Base-by-base conservation (phyloP, 2,888 invertebrate genomes). In the Embidobia sp. region DNA sequence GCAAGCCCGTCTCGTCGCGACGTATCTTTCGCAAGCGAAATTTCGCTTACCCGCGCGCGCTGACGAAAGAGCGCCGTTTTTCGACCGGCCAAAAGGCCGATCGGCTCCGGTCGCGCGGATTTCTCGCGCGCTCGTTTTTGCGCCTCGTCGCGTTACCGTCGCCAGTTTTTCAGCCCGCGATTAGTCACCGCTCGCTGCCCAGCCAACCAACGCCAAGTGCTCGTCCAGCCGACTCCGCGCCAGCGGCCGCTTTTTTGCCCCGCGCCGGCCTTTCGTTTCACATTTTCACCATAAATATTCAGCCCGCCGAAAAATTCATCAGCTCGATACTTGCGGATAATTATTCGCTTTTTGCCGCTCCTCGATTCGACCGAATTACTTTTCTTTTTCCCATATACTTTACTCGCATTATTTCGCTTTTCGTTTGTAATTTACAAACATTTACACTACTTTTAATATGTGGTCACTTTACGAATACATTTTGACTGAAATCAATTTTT, bases 151-250 rank as follows among this genome's bases (percentile, higher is more conserved):
- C 37, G 46, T 53, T 37, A 53, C 46, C 70, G 63, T 61, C 55
- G 70, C 46, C 49, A 51, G 42, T 61, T 73, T 73, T 73, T 73
- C 57, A 61, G 70, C 61, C 55, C 57, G 19, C 64, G 73, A 73
- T 73, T 73, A 73, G 73, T 73, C 73, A 73, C 73, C 57, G 49
- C 49, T 10, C 42, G 51, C n/a, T n/a, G n/a, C n/a, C n/a, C n/a
- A n/a, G n/a, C n/a, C n/a, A n/a, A n/a, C n/a, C n/a, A n/a, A n/a
- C n/a, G 49, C 48, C 63, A 35, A 35, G 70, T 53, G 40, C 31
- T 53, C 26, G 40, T 29, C 29, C 55, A 18, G n/a, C n/a, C 22
- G 33, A 19, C 42, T 18, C 40, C 4, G 31, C 49, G 33, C 8
- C 26, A 26, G 26, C 53, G 53, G 16, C 51, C 46, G 27, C 42